These are phyloP conservation scores for Drosophila kepulauana DNA, from an alignment of 1,140 invertebrate species.

Conservation along the genomic window DNA sequence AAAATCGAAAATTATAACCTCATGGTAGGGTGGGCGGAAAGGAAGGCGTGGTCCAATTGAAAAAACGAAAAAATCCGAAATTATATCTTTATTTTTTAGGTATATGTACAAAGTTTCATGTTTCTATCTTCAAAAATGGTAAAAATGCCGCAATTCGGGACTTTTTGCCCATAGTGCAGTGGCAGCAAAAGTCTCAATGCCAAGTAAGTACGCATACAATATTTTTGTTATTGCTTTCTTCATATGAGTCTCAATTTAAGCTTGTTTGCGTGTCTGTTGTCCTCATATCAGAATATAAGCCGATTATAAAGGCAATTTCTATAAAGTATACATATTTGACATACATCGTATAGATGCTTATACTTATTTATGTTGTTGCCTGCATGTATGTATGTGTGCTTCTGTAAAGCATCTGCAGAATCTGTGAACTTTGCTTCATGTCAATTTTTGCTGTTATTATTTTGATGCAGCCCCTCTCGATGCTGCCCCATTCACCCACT, in stretches of 20 bases:
- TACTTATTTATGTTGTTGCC: slow-evolving; percentile 32
- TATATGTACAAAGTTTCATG: no score
- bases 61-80: no score
- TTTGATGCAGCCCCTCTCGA: slow-evolving; percentile 28
- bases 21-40: no score
- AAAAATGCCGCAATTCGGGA: no score
- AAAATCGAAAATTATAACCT: no score
- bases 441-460: slow-evolving; percentile 69
- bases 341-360: slow-evolving; percentile 29
- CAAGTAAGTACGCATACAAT: not conserved
- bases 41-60: no score
- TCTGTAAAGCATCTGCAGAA: slow-evolving; percentile 32
- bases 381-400: slow-evolving; percentile 4
- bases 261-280: slow-evolving; percentile 53
- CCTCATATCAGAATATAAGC: slow-evolving; percentile 55
- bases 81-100: no score
- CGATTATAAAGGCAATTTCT: slow-evolving; percentile 58
- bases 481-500: not conserved
- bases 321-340: slow-evolving; percentile 25
- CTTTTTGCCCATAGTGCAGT: no score
- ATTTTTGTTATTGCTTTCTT: slow-evolving; percentile 39
- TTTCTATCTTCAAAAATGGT: no score
- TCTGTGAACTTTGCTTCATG: slow-evolving; percentile 61
- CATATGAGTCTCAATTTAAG: slow-evolving; percentile 48
- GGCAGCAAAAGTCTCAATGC: not conserved